phyloP scores from a whole-genome alignment of 2,113 vertebrate genomes.

The Petrocephalus zakoni region DNA sequence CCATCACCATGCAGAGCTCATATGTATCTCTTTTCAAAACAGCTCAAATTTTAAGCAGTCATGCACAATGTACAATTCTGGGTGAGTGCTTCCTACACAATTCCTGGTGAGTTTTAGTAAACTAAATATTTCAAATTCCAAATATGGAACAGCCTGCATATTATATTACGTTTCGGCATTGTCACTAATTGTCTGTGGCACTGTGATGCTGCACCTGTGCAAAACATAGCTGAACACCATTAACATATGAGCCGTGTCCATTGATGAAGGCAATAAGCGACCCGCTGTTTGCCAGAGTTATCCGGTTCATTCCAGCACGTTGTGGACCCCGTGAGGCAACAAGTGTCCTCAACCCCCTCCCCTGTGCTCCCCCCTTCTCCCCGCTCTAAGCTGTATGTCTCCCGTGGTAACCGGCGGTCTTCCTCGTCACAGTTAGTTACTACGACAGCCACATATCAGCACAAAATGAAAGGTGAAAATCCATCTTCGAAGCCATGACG shows the following conservation, averaged over 20 bases:
- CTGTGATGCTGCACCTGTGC: neutral
- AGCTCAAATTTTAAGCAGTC: neutral
- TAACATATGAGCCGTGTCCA: neutral
- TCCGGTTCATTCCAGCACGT: neutral
- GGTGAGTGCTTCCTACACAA: neutral
- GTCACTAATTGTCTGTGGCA: neutral
- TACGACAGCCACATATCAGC: neutral
- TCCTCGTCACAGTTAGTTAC: neutral
- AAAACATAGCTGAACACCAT: neutral
- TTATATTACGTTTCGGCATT: neutral
- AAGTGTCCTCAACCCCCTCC: neutral
- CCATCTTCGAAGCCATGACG: neutral
- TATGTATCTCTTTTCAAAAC: neutral
- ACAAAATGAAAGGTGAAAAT: neutral
- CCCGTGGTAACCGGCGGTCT: conserved; percentile 1
- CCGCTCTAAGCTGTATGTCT: neutral
- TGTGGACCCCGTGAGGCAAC: neutral
- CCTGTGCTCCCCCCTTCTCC: neutral
- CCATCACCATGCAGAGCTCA: neutral
- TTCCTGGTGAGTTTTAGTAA: neutral
- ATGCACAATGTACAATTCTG: neutral
- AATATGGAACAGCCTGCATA: neutral
- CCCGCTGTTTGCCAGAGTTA: neutral
- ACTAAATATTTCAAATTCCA: neutral
- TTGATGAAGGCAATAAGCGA: neutral